phyloP scores from a whole-genome alignment of 1,140 invertebrate species.

The Tetragnatha versicolor region DNA sequence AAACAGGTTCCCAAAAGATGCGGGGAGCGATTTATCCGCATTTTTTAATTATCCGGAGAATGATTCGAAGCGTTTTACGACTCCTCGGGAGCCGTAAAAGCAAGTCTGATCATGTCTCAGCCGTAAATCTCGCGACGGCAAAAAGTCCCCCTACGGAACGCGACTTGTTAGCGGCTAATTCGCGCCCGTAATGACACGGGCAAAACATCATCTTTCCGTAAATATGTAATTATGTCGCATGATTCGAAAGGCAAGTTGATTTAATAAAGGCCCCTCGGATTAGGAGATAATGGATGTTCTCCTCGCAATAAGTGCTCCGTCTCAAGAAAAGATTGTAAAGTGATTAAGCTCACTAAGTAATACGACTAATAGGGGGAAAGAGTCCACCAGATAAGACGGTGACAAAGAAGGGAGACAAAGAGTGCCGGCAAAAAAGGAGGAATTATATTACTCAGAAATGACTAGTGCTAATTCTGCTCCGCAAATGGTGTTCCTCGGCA shows the following conservation, averaged over 20 bases:
- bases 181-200: neutral
- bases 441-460: conserved; percentile 52
- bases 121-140: conserved; percentile 11
- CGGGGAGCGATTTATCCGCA: conserved; percentile 1
- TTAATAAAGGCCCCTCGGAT: conserved; percentile 38
- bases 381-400: conserved; percentile 26
- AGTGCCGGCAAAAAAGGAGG: conserved; percentile 21
- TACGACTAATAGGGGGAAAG: conserved; percentile 53
- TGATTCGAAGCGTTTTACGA: conserved; percentile 29
- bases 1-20: conserved; percentile 41
- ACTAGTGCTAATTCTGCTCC: conserved; percentile 45
- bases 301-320: neutral
- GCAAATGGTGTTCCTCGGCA: conserved; percentile 24
- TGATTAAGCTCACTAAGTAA: conserved; percentile 55
- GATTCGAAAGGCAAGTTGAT: conserved; percentile 42
- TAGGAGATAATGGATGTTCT: conserved; percentile 39
- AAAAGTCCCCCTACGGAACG: neutral
- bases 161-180: conserved; percentile 33
- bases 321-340: conserved; percentile 52
- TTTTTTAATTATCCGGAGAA: conserved; percentile 34
- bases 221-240: conserved; percentile 54
- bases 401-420: conserved; percentile 25
- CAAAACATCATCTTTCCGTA: conserved; percentile 7
- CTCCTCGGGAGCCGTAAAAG: conserved; percentile 22
- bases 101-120: conserved; percentile 30